These are phyloP conservation scores for Lasioglossum oenotherae DNA, from an alignment of 2,888 invertebrate species.

Conservation along the genomic window DNA sequence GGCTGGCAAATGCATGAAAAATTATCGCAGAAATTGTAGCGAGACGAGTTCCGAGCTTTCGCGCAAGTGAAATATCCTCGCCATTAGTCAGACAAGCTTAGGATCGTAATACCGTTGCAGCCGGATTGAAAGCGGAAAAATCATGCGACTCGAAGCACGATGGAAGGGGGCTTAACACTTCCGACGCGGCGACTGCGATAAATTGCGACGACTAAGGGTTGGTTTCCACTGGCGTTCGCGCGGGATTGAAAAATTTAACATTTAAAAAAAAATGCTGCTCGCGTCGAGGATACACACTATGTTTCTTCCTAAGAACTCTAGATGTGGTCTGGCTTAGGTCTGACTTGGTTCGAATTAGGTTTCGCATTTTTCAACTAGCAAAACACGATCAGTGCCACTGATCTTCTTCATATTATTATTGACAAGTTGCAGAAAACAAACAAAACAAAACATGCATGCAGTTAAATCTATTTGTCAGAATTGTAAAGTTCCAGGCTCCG, in stretches of 20 bases:
- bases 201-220: slow-evolving; percentile 40
- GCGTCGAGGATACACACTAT: neutral
- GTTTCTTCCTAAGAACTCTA: neutral
- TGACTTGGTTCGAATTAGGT: neutral
- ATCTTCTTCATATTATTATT: neutral
- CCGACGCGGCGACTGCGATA: slow-evolving; percentile 32
- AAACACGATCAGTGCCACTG: neutral
- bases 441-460: neutral
- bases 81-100: neutral
- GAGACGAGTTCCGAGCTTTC: slow-evolving; percentile 3
- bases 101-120: neutral
- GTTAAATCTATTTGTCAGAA: neutral
- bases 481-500: neutral
- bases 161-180: slow-evolving; percentile 52
- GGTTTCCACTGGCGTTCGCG: slow-evolving; percentile 5
- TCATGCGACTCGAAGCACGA: slow-evolving; percentile 19
- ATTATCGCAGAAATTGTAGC: slow-evolving; percentile 17
- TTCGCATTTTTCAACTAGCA: no score
- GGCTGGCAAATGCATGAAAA: neutral
- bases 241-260: neutral
- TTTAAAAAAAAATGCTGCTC: neutral
- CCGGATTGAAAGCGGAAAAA: slow-evolving; percentile 28
- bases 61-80: slow-evolving; percentile 14
- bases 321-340: neutral
- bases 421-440: neutral